Base-by-base conservation (phyloP, 2,888 invertebrate species). In the Muscina levida region DNA sequence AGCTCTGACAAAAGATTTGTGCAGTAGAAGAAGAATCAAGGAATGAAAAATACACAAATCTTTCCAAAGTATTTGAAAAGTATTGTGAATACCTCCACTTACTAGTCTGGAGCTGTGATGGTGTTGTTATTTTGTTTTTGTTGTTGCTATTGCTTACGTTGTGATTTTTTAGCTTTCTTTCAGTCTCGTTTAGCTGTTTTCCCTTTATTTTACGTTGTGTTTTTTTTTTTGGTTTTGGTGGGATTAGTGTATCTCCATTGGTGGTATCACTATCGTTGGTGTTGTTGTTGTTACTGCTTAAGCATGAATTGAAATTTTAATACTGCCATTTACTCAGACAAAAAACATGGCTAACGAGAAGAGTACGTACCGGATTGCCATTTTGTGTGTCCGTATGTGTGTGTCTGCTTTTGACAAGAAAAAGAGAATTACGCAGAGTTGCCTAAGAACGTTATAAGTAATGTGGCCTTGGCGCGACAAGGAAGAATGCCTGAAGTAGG, bases 261-360 rank as follows among this genome's bases (percentile, higher is more conserved):
- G 57, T 57, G 72, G n/a, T n/a, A n/a, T n/a, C n/a, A n/a, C n/a
- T n/a, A n/a, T n/a, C n/a, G n/a, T 65, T 57, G 72, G 37, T 67
- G 66, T 67, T 13, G 48, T n/a, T 67, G 48, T 53, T 65, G 53
- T 62, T 62, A 44, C 42, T 71, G 74, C 67, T 77, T 48, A 77
- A 81, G 68, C 81, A 81, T 81, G 81, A 81, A 77, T 81, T 75
- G 77, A 68, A 81, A 74, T 81, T 77, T 77, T 67, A 74, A 74
- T 75, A 75, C 68, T 77, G 59, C 71, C 71, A 72, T 75, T 79
- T 72, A 65, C 46, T 68, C 71, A 70, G 48, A 72, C 66, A 74
- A 74, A 53, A 57, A 53, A 81, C 62, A 81, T 77, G 72, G 77
- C 77, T 37, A 81, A 39, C 26, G 62, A 68, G 24, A 37, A 26